phyloP scores from a whole-genome alignment of 2,888 invertebrate genomes.

The Siphonodentalium dalli region DNA sequence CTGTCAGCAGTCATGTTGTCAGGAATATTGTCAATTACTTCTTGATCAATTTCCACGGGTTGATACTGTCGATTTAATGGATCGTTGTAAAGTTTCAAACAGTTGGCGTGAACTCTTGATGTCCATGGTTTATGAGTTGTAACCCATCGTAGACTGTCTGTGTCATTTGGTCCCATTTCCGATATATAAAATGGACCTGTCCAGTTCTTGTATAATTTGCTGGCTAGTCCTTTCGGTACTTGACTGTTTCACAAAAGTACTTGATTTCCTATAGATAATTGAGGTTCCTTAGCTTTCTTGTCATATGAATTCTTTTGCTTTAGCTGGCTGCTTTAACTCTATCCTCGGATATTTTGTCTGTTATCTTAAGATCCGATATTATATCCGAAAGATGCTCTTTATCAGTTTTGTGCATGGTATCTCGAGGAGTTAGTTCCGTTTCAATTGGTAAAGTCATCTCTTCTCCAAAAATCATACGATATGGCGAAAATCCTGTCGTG shows the following conservation, averaged over 20 bases:
- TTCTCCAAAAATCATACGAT: slow-evolving; percentile 27
- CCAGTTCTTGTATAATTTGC: slow-evolving; percentile 15
- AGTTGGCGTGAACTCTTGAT: not conserved
- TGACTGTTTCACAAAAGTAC: slow-evolving; percentile 6
- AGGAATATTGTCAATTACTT: too few relatives aligned
- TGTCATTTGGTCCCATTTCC: slow-evolving; percentile 19
- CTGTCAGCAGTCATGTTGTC: too few relatives aligned
- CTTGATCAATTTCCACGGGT: too few relatives aligned
- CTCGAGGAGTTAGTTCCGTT: slow-evolving; percentile 18
- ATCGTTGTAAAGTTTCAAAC: not conserved
- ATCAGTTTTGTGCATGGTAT: slow-evolving; percentile 22
- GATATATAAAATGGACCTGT: slow-evolving; percentile 23
- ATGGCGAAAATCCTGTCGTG: slow-evolving; percentile 28
- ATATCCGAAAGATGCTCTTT: slow-evolving; percentile 19
- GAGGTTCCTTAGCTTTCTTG: slow-evolving; percentile 8
- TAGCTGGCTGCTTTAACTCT: slow-evolving; percentile 8
- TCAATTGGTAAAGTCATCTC: slow-evolving; percentile 29
- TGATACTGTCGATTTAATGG: too few relatives aligned
- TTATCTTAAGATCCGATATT: slow-evolving; percentile 15
- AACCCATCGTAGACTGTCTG: slow-evolving; percentile 6
- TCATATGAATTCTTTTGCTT: slow-evolving; percentile 23
- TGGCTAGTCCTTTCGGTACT: slow-evolving; percentile 7
- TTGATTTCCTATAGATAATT: slow-evolving; percentile 5
- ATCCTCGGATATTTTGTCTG: slow-evolving; percentile 5
- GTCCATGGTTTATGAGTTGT: not conserved